phyloP scores from a whole-genome alignment of 1,140 invertebrate species.

The Formica selysi region DNA sequence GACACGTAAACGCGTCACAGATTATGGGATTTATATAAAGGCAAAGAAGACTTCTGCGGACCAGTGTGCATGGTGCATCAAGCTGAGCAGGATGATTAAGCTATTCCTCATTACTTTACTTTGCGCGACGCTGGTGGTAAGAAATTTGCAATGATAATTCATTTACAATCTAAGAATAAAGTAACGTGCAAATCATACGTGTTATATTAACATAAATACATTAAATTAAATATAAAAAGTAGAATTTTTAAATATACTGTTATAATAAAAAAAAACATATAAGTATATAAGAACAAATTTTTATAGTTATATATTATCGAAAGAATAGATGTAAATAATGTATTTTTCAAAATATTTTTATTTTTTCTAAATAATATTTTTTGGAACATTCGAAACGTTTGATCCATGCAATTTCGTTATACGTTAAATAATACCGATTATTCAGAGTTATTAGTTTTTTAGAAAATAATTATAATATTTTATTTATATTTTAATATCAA shows the following conservation, averaged over 20 bases:
- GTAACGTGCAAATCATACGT: neutral
- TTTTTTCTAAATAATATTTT: neutral
- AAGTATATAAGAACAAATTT: neutral
- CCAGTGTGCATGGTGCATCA: neutral
- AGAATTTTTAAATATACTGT: too few relatives aligned
- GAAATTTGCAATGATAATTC: constrained; percentile 2
- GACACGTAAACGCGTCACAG: neutral
- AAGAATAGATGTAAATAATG: neutral
- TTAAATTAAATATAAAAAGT: neutral
- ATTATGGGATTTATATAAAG: constrained; percentile 1
- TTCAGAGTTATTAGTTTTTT: neutral
- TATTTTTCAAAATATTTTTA: constrained; percentile 4
- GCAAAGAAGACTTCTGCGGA: neutral
- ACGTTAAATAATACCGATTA: neutral
- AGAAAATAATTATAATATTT: neutral
- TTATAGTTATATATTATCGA: neutral
- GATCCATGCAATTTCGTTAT: neutral
- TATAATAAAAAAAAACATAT: neutral
- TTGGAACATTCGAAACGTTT: neutral
- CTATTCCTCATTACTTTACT: constrained; percentile 23
- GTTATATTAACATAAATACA: neutral
- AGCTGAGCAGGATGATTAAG: constrained; percentile 22
- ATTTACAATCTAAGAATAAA: neutral
- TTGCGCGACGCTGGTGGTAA: constrained; percentile 22
- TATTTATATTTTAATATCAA: neutral